Base-by-base conservation (phyloP, 2,797 vertebrate genomes). In the Sebastes taczanowskii region DNA sequence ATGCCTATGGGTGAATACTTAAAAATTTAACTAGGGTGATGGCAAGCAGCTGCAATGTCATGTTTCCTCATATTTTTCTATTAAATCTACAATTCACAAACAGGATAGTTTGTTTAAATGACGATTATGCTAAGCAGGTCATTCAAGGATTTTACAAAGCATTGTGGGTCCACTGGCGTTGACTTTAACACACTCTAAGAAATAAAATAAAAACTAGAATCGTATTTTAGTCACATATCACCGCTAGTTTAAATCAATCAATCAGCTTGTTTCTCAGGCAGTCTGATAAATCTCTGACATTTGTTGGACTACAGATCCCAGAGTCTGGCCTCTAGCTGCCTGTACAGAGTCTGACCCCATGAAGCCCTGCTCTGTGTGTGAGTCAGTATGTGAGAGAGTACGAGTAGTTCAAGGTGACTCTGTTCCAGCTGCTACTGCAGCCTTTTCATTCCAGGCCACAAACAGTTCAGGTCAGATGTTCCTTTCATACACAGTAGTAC, bases 391-490 rank as follows among this genome's bases (percentile, higher is more conserved):
- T 70, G 38, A 23, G 62, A 29, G 72, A 52, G 30, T 30, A 63
- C 22, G 67, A 74, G 29, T 20, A 58, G 77, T 74, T 85, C 70
- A 88, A 83, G 75, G 83, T 82, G 77, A 78, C 59, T 74, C 23
- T 74, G 73, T 70, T 75, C 60, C 11, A 52, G 58, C 74, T 58
- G 69, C 77, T 62, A n/a, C 4, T 18, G 62, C 70, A 35, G 65
- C 69, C 32, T 30, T 63, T 83, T 85, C 34, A 73, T 85, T 83
- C 56, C 69, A 74, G 82, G 70, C 78, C 86, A 76, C 53, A 77
- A 77, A 75, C 11, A 68, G 38, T 18, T 78, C 58, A 80, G 74
- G 67, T 78, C 71, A 80, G 34, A 78, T 71, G 63, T 38, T 78
- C 32, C 38, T 64, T 72, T 76, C 23, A 63, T 74, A 75, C 55